Evolutionary conservation across 2,888 invertebrate species (phyloP).

Genomic region (Cerastis leucographa): DNA sequence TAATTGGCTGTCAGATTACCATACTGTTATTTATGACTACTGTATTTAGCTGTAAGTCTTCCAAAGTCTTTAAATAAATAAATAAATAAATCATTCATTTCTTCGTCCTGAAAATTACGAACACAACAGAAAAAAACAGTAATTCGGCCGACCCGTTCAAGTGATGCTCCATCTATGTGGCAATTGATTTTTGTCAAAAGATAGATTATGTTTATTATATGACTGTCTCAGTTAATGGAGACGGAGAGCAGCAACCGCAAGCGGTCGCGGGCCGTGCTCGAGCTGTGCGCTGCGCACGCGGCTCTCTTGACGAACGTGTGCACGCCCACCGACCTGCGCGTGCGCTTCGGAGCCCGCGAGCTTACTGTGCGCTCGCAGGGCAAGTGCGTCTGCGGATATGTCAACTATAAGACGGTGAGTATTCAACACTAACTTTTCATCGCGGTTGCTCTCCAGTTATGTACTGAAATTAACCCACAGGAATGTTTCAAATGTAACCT

Average conservation of each 20-base stretch:
- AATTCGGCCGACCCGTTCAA: too few relatives aligned
- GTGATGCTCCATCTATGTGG: not conserved
- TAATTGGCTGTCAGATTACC: too few relatives aligned
- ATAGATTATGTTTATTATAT: not conserved
- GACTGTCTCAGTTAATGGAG: conserved; percentile 79
- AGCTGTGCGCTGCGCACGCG: conserved; percentile 74
- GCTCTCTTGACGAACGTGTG: conserved; percentile 75
- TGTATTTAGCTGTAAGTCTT: too few relatives aligned
- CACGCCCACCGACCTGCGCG: conserved; percentile 73
- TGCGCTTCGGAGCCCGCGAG: conserved; percentile 75
- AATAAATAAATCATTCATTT: too few relatives aligned
- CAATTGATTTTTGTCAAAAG: not conserved
- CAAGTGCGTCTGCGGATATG: conserved; percentile 80
- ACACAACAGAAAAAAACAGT: too few relatives aligned
- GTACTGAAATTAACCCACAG: too few relatives aligned
- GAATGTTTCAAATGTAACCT: too few relatives aligned
- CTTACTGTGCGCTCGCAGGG: conserved; percentile 75
- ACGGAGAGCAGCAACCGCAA: conserved; percentile 73
- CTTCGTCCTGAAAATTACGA: too few relatives aligned
- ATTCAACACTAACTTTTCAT: not conserved
- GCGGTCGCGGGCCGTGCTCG: conserved; percentile 78
- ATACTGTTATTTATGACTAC: too few relatives aligned
- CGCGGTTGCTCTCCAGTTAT: too few relatives aligned
- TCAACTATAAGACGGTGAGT: conserved; percentile 73
- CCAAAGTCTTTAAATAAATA: too few relatives aligned